Conservation (phyloP, 2,797 vertebrate genomes). For the Alfaro cultratus region DNA sequence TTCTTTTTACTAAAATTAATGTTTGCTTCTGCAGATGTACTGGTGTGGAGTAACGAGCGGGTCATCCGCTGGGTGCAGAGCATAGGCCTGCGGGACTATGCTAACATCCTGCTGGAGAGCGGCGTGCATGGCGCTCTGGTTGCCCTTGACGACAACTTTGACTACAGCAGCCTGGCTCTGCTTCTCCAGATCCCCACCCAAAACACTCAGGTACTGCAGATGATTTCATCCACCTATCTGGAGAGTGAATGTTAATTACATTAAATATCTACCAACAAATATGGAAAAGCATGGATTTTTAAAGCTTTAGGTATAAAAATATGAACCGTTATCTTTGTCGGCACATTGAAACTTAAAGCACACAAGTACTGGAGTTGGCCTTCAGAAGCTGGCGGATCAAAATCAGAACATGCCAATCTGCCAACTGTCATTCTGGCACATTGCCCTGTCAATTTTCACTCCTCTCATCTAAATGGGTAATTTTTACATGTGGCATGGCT, state of each 20-base stretch:
- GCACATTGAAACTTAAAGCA: constrained; percentile 28
- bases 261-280: background rate
- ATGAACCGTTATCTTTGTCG: constrained; percentile 17
- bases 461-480: constrained; percentile 36
- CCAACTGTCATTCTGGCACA: constrained; percentile 54
- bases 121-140: constrained; percentile 97
- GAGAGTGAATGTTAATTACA: background rate
- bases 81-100: constrained; percentile 95
- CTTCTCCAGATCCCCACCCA: constrained; percentile 97
- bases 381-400: constrained; percentile 43
- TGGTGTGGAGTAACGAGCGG: constrained; percentile 97
- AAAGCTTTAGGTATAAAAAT: constrained; percentile 1
- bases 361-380: constrained; percentile 24
- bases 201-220: constrained; percentile 89
- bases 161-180: constrained; percentile 96
- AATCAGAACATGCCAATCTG: constrained; percentile 56
- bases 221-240: background rate
- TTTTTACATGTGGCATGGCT: constrained; percentile 24
- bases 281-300: background rate
- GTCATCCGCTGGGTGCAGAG: constrained; percentile 98
- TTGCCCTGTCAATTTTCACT: constrained; percentile 41
- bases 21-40: constrained; percentile 82
- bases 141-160: constrained; percentile 96
- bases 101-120: constrained; percentile 94
- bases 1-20: too few species aligned